Evolutionary conservation across 1,140 invertebrate species (phyloP), one percentile per base, ranked within the genome.

Genomic region (Yoshiicerus persimilis): DNA sequence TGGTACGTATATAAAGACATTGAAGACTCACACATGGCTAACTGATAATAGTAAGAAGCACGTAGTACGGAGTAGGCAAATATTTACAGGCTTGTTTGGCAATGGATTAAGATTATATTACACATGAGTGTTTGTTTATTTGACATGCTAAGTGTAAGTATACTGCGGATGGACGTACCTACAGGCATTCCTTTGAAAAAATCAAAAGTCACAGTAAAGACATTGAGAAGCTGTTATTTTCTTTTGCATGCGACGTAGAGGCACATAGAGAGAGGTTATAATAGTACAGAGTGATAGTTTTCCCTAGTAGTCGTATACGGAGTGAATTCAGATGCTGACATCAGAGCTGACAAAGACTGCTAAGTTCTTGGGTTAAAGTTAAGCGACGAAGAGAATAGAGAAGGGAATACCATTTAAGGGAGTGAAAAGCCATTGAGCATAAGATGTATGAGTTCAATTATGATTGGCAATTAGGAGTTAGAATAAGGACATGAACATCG

Each of bases 381-480:
- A 56, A 36, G 23, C 34, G 34, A 75, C 70, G 39, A 62, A 16
- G 39, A 41, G 83, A 34, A 34, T 70, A 70, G 39, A 39, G 83
- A 89, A 64, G 70, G 86, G 62, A 75, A 38, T 70, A 38, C 88
- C 88, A 39, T 89, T 70, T 84, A 89, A 39, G 86, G 88, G 8
- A 66, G 10, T 85, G 86, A 89, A 89, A 89, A 85, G 77, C 83
- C 47, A 75, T 84, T 87, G 23, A 36, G 75, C 30, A 39, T 39
- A 85, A 87, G 75, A 89, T 89, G 77, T 84, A 87, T 47, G 83
- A 75, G 77, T 64, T 89, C 88, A 87, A 89, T 89, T 89, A 87
- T 87, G 88, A 89, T 89, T 87, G 75, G 85, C 88, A 89, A 89
- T 89, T 89, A 87, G 32, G 77, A 84, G 80, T 30, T 89, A 62